phyloP scores from a whole-genome alignment of 2,113 vertebrate genomes.

The Antechinus stuartii region DNA sequence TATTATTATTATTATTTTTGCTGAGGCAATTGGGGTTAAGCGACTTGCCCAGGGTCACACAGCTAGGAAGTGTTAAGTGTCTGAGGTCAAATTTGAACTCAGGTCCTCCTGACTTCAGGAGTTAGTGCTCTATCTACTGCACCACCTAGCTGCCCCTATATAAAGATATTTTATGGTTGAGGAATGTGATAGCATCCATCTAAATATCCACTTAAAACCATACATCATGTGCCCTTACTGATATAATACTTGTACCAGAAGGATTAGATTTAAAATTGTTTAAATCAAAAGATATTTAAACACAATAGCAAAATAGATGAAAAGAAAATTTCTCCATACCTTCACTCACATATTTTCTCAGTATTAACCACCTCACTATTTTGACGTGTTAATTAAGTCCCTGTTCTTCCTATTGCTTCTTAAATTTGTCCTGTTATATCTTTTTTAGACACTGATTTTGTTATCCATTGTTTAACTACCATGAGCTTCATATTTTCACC shows the following conservation, averaged over 20 bases:
- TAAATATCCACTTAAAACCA: not conserved
- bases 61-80: too few species aligned
- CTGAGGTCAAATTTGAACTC: too few species aligned
- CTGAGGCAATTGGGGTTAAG: too few species aligned
- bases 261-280: not conserved
- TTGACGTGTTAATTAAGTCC: not conserved
- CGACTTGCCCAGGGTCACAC: too few species aligned
- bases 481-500: not conserved
- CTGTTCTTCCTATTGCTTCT: not conserved
- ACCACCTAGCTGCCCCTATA: too few species aligned
- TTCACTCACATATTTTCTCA: not conserved
- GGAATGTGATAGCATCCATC: not conserved
- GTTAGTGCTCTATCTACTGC: too few species aligned
- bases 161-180: not conserved
- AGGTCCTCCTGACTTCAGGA: too few species aligned
- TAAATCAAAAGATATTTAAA: not conserved
- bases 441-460: not conserved
- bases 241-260: not conserved
- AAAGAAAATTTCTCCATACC: not conserved
- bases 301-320: not conserved
- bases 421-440: not conserved
- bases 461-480: not conserved
- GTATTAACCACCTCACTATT: not conserved
- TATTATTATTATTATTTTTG: too few species aligned
- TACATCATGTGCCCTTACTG: not conserved